phyloP scores from a whole-genome alignment of 2,888 invertebrate genomes.

The Rhodophaea formosa region DNA sequence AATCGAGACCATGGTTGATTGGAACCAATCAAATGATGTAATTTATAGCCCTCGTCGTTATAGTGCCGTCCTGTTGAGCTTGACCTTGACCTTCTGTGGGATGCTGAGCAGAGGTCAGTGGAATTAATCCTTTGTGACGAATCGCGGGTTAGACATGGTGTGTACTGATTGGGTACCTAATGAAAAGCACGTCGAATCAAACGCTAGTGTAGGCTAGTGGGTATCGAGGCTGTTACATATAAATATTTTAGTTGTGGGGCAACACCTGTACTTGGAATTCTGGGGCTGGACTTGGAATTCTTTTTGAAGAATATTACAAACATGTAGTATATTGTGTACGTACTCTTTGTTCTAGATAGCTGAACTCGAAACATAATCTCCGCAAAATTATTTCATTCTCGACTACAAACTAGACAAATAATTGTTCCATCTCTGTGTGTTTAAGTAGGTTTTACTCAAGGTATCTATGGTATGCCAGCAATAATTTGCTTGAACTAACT shows the following conservation, averaged over 20 bases:
- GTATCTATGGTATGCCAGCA: no score
- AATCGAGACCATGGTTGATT: conserved; percentile 68
- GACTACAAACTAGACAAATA: no score
- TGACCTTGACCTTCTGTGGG: conserved; percentile 56
- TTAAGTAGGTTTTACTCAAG: no score
- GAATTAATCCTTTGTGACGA: conserved; percentile 70
- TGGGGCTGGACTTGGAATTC: not conserved
- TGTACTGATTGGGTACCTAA: conserved; percentile 65
- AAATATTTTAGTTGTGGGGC: conserved; percentile 7
- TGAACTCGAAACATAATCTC: no score
- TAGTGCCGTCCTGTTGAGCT: conserved; percentile 43
- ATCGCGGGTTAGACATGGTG: conserved; percentile 56
- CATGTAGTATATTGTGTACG: no score
- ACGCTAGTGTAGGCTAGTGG: conserved; percentile 45
- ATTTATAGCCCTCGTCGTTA: conserved; percentile 63
- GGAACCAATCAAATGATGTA: conserved; percentile 75
- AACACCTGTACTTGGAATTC: not conserved
- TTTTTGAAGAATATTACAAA: not conserved
- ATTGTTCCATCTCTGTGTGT: no score
- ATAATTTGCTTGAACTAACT: no score
- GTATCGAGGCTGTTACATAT: conserved; percentile 44
- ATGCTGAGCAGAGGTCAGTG: conserved; percentile 33
- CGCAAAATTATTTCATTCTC: no score
- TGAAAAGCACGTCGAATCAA: conserved; percentile 55
- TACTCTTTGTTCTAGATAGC: no score